A percentile compares a stretch with the other conserved stretches of the same genome.
phyloP scores from a whole-genome alignment of 2,113 vertebrate species.

The Lophura nycthemera region DNA sequence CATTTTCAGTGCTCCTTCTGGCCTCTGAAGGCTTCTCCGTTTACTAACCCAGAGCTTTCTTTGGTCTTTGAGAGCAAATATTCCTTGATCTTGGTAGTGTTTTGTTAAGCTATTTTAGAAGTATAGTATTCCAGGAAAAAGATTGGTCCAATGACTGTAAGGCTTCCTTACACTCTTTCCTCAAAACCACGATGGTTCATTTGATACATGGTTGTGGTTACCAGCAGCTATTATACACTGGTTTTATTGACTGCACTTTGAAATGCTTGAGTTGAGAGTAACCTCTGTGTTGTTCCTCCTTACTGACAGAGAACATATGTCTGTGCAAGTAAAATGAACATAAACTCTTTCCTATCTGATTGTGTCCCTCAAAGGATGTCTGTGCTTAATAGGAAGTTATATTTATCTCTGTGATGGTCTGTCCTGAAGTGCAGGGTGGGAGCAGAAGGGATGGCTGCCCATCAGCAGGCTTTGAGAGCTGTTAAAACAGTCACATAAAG shows the following conservation, averaged over 20 bases:
- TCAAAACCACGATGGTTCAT: conserved; percentile 22
- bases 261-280: not conserved
- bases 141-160: not conserved
- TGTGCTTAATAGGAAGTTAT: not conserved
- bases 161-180: conserved; percentile 3
- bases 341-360: not conserved
- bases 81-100: conserved; percentile 11
- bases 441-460: not conserved
- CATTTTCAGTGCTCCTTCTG: not conserved
- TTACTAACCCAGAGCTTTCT: not conserved
- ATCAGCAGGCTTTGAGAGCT: not conserved
- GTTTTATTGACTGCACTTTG: conserved; percentile 34
- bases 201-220: conserved; percentile 37
- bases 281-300: not conserved
- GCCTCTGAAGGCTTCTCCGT: not conserved
- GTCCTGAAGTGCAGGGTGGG: not conserved
- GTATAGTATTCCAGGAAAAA: conserved; percentile 23
- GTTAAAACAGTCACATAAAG: not conserved
- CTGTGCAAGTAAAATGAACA: not conserved
- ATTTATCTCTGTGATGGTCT: not conserved
- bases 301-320: not conserved
- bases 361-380: not conserved
- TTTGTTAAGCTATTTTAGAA: conserved; percentile 30
- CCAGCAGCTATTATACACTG: not conserved
- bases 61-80: not conserved